Conservation (phyloP, 2,797 vertebrate species). For the Catamblyrhynchus diadema region DNA sequence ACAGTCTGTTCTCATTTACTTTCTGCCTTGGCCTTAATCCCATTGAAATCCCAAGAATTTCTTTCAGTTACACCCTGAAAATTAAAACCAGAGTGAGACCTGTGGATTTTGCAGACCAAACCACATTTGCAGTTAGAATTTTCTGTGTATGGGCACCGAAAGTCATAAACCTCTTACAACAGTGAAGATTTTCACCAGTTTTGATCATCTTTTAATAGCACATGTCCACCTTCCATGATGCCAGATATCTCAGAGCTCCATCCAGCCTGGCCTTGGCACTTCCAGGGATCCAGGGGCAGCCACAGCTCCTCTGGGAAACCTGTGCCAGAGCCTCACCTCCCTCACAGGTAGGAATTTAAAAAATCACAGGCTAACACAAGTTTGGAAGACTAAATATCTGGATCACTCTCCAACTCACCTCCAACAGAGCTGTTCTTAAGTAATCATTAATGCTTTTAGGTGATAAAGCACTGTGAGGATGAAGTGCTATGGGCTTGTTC, state of each 20-base stretch:
- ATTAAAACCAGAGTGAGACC: conserved; percentile 8
- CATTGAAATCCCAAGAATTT: neutral
- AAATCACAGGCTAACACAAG: neutral
- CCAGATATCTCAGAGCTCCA: neutral
- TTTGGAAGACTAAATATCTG: neutral
- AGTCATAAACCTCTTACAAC: neutral
- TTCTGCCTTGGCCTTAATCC: neutral
- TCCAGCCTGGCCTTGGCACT: neutral
- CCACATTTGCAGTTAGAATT: neutral
- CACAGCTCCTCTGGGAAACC: neutral
- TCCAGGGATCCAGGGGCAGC: neutral
- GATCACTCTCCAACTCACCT: neutral
- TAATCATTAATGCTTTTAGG: neutral
- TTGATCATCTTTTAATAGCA: neutral
- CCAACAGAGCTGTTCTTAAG: neutral
- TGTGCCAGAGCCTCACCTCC: accelerated
- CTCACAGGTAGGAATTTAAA: neutral
- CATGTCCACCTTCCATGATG: neutral
- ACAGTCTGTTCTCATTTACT: neutral
- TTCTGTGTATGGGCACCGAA: neutral
- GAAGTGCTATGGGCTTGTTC: neutral
- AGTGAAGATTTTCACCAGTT: neutral
- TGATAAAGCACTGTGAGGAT: neutral
- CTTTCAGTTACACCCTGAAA: neutral
- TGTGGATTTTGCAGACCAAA: neutral